Base-by-base conservation (phyloP, 2,797 vertebrate species). In the Staurois parvus region DNA sequence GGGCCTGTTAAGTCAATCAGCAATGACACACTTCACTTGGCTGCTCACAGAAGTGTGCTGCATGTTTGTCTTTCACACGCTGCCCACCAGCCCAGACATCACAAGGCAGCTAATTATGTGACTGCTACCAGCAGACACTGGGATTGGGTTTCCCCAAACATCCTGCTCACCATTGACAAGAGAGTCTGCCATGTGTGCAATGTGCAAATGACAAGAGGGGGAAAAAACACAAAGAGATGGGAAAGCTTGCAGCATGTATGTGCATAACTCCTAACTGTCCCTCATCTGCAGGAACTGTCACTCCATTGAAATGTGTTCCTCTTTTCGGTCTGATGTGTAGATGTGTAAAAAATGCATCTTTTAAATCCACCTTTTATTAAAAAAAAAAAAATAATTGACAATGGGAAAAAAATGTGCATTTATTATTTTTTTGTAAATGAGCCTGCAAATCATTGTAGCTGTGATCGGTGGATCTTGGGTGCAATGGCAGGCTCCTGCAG, bases 21-120 rank as follows among this genome's bases (percentile, higher is more conserved):
- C 24, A 3, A 4, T 81, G 79, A 81, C 67, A 80, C 67, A 37
- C 69, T 28, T 48, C 45, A 66, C 1, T 29, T 59, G 29, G 5
- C 6, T 37, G 68, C 68, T 72, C 68, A 30, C 28, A 56, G 68
- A 26, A 34, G 48, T 72, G 68, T 72, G 79, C 68, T 62, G 67
- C 13, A 6, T 40, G 30, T 29, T 72, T 81, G 68, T 81, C 68
- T 81, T 81, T 81, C 48, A 72, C 48, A 52, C 30, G 37, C 45
- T 81, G 68, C 68, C 79, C 67, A 70, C 59, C 68, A 81, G n/a
- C 68, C 5, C 26, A 40, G 32, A 81, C 32, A 81, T 81, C 79
- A 28, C 45, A 59, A 11, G 24, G 9, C 79, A 52, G 10, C 28
- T 29, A 48, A 72, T 59, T 72, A 80, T 70, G 66, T 81, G 52